Conservation (phyloP, 2,888 invertebrate genomes). For the Callinectes sapidus region DNA sequence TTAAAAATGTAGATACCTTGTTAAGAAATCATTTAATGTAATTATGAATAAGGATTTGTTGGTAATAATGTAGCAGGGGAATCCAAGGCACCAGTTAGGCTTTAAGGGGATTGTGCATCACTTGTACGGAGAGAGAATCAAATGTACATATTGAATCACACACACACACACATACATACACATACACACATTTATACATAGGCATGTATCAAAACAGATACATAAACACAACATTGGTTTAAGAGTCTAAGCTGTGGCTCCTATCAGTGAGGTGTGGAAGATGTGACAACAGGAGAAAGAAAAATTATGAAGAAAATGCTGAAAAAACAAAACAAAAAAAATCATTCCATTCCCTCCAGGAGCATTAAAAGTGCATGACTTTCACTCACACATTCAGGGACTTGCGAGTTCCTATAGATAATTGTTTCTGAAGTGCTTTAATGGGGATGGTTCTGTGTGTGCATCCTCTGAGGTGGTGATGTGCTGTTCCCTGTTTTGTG, state of each 20-base stretch:
- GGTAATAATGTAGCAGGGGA: not conserved
- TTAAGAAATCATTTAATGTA: constrained; percentile 3
- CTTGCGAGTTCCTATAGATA: constrained; percentile 10
- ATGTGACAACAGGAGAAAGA: not conserved
- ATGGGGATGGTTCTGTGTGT: not conserved
- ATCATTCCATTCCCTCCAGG: not conserved
- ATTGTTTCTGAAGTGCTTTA: constrained; percentile 15
- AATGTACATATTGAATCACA: not conserved
- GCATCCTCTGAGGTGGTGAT: not conserved
- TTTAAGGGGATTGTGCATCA: not conserved
- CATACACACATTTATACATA: not conserved
- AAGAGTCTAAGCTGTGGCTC: not conserved
- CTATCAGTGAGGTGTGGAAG: not conserved
- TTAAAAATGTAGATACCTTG: not conserved
- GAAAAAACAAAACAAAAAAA: not conserved
- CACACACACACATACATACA: not conserved
- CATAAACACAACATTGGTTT: not conserved
- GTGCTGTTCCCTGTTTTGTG: not conserved
- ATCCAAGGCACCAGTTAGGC: not conserved
- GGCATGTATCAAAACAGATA: not conserved
- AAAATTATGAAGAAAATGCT: not conserved
- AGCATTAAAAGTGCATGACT: not conserved
- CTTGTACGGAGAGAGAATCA: constrained; percentile 16
- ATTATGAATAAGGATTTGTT: not conserved
- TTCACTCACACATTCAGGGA: not conserved